These are phyloP conservation scores for Branchinecta lindahli DNA, from an alignment of 1,140 invertebrate genomes.

Conservation along the genomic window DNA sequence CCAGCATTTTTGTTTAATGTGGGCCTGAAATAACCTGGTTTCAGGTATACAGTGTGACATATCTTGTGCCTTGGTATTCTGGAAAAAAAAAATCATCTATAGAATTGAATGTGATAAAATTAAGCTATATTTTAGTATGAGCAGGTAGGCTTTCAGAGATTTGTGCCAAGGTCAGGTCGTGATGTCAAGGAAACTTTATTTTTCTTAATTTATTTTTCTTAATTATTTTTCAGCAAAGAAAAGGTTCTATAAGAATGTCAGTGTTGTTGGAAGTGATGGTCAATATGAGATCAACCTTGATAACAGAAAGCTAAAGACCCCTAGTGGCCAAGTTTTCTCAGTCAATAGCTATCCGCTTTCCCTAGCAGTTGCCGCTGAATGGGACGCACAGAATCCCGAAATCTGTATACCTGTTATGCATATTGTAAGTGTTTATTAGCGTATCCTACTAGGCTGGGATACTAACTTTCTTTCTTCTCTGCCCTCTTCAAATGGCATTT, in stretches of 20 bases:
- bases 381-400: conserved; percentile 63
- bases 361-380: conserved; percentile 76
- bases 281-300: conserved; percentile 61
- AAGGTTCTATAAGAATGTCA: conserved; percentile 52
- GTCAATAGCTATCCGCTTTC: conserved; percentile 74
- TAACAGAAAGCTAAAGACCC: conserved; percentile 73
- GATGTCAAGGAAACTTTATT: too few species aligned
- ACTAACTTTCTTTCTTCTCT: conserved; percentile 18
- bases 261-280: conserved; percentile 37
- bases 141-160: too few species aligned
- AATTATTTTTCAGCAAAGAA: conserved; percentile 29
- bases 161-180: too few species aligned
- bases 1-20: too few species aligned
- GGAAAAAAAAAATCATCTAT: too few species aligned
- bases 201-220: too few species aligned
- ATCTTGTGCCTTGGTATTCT: too few species aligned
- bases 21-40: too few species aligned
- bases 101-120: too few species aligned
- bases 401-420: conserved; percentile 72
- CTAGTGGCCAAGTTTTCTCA: conserved; percentile 54
- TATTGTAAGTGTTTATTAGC: conserved; percentile 42
- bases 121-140: too few species aligned
- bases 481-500: background rate
- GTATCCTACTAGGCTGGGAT: conserved; percentile 17
- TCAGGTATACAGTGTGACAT: too few species aligned